These are phyloP conservation scores for Batillaria attramentaria DNA, from an alignment of 1,140 invertebrate species.

Conservation along the genomic window DNA sequence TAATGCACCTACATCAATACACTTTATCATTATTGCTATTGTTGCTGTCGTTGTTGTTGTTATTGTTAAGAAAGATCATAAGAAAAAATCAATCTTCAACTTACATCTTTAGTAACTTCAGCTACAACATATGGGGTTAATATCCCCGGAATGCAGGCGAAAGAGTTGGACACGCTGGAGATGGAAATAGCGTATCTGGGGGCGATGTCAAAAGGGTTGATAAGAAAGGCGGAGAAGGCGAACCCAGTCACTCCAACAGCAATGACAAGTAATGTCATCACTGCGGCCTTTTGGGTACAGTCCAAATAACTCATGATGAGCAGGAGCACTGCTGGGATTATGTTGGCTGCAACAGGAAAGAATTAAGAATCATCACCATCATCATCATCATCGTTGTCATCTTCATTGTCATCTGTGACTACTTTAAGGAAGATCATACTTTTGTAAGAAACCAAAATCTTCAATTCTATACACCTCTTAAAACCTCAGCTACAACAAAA, in stretches of 20 bases:
- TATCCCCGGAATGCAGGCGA: conserved; percentile 19
- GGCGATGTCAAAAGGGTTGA: conserved; percentile 26
- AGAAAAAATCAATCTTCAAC: no score
- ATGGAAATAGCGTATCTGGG: conserved; percentile 7
- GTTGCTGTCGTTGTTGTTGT: background rate
- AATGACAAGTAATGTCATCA: conserved; percentile 18
- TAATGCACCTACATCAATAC: background rate
- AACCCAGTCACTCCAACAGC: conserved; percentile 24
- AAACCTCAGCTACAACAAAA: background rate
- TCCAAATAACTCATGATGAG: conserved; percentile 32
- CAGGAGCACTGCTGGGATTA: conserved; percentile 24
- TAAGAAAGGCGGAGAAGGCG: conserved; percentile 5
- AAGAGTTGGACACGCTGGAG: conserved; percentile 17
- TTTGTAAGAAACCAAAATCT: background rate
- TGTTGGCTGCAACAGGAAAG: conserved; percentile 20
- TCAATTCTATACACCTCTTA: background rate
- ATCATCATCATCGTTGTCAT: no score
- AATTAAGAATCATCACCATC: background rate
- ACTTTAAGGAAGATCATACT: background rate
- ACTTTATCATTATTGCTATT: background rate
- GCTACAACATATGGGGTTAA: conserved; percentile 26
- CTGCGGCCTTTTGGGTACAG: conserved; percentile 17
- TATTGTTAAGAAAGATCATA: no score
- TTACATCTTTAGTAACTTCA: conserved; percentile 29
- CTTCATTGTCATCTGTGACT: background rate